Conservation (phyloP, 2,797 vertebrate genomes). For the Adelosebastes latens region DNA sequence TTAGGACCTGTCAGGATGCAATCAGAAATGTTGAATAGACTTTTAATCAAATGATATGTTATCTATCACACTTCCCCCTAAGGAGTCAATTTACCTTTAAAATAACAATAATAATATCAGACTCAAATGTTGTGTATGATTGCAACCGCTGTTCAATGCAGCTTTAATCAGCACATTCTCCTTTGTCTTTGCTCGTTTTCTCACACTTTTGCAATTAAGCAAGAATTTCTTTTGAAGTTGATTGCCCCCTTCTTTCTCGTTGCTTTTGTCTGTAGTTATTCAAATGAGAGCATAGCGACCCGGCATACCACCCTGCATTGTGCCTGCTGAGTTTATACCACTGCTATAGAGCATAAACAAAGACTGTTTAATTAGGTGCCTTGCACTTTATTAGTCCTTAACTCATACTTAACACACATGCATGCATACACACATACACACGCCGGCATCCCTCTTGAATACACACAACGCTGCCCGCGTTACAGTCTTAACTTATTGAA, state of each 20-base stretch:
- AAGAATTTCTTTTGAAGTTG: constrained; percentile 77
- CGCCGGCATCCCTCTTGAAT: constrained; percentile 42
- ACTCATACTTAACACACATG: constrained; percentile 77
- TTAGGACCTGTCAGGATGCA: background rate
- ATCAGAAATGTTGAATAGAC: background rate
- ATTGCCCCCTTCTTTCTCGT: constrained; percentile 60
- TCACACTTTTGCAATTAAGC: constrained; percentile 75
- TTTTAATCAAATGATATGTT: constrained; percentile 31
- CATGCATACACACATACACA: constrained; percentile 22
- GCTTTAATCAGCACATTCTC: constrained; percentile 58
- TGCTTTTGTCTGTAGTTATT: constrained; percentile 76
- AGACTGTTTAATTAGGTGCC: constrained; percentile 84
- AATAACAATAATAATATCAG: constrained; percentile 23
- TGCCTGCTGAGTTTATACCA: constrained; percentile 75
- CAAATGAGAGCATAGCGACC: constrained; percentile 72
- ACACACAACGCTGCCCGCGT: constrained; percentile 42
- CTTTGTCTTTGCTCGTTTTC: constrained; percentile 62
- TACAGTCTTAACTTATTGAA: constrained; percentile 71
- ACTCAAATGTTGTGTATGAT: constrained; percentile 22
- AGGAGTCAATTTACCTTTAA: constrained; percentile 16
- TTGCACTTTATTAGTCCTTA: constrained; percentile 80
- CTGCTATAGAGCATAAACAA: constrained; percentile 80
- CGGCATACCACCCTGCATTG: constrained; percentile 69
- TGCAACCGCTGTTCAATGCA: constrained; percentile 29
- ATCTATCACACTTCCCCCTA: background rate